A percentile compares a stretch with the other conserved stretches of the same genome.
Evolutionary conservation across 2,888 invertebrate genomes (phyloP).

Genomic region (Cordylochernes scorpioides): DNA sequence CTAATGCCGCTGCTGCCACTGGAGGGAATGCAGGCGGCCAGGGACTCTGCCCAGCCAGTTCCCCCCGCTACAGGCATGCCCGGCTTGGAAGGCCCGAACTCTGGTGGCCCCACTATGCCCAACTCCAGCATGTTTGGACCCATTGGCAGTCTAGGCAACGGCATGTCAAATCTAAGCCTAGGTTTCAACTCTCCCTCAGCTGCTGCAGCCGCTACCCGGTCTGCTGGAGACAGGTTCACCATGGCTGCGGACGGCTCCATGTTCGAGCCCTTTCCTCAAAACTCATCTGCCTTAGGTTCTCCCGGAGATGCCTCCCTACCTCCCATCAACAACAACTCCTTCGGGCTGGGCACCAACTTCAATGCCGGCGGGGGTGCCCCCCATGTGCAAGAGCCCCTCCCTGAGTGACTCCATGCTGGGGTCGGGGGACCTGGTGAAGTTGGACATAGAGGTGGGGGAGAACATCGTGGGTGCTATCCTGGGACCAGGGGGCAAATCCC

Average conservation of each 20-base stretch:
- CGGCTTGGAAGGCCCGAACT: too few species aligned
- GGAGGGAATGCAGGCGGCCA: too few species aligned
- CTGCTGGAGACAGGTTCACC: constrained; percentile 12
- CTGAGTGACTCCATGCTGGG: constrained; percentile 15
- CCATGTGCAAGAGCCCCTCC: constrained; percentile 17
- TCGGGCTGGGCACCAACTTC: constrained; percentile 41
- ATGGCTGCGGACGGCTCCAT: constrained; percentile 12
- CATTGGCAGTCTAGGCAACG: constrained; percentile 16
- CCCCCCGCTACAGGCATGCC: constrained; percentile 7
- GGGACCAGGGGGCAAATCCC: constrained; percentile 81
- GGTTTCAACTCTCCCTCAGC: constrained; percentile 13
- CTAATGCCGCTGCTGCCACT: constrained; percentile 6
- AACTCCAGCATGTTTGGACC: constrained; percentile 18
- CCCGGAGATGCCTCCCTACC: constrained; percentile 22
- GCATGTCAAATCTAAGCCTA: constrained; percentile 8
- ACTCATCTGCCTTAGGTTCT: constrained; percentile 16
- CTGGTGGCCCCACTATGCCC: constrained; percentile 8
- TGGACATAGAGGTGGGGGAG: constrained; percentile 56
- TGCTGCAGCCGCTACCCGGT: constrained; percentile 11
- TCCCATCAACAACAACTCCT: constrained; percentile 59
- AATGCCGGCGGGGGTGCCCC: constrained; percentile 17
- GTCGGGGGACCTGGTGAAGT: constrained; percentile 30
- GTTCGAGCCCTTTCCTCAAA: constrained; percentile 15
- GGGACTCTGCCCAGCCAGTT: constrained; percentile 8
- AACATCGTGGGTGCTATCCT: constrained; percentile 92